phyloP scores from a whole-genome alignment of 2,888 invertebrate genomes.

The Oxyscelio sp. region DNA sequence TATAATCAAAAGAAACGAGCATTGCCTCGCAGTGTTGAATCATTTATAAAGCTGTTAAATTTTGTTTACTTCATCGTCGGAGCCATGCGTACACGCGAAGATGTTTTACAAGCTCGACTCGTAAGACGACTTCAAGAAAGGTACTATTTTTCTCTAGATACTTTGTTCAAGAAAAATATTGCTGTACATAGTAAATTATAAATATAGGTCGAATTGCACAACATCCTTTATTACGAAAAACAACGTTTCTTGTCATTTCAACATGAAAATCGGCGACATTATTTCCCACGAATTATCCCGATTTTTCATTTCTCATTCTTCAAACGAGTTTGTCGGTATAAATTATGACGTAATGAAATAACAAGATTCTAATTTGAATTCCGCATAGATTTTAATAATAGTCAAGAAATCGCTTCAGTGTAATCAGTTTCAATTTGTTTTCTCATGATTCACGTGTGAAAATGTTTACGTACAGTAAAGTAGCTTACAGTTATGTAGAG shows the following conservation, averaged over 20 bases:
- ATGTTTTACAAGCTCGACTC: slow-evolving; percentile 60
- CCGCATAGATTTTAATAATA: slow-evolving; percentile 10
- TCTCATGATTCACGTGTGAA: slow-evolving; percentile 44
- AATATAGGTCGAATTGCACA: slow-evolving; percentile 64
- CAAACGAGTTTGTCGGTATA: not conserved
- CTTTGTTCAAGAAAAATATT: slow-evolving; percentile 56
- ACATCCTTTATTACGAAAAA: slow-evolving; percentile 34
- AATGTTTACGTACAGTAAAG: too few relatives aligned
- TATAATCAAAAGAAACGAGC: slow-evolving; percentile 58
- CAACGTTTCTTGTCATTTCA: slow-evolving; percentile 26
- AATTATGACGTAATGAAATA: slow-evolving; percentile 8
- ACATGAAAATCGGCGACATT: not conserved
- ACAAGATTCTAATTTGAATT: slow-evolving; percentile 22
- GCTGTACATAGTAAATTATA: slow-evolving; percentile 65
- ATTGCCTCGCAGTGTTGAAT: slow-evolving; percentile 44
- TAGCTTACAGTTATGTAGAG: too few relatives aligned
- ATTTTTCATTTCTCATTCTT: not conserved
- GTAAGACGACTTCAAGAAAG: slow-evolving; percentile 65
- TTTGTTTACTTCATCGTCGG: slow-evolving; percentile 47
- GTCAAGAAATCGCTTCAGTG: slow-evolving; percentile 21
- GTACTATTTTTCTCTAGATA: slow-evolving; percentile 70
- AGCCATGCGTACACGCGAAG: slow-evolving; percentile 41
- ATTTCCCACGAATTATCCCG: not conserved
- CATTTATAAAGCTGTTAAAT: slow-evolving; percentile 29
- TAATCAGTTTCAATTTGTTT: slow-evolving; percentile 30